Percentiles rank a stretch among this genome's conserved stretches.
Conservation (phyloP, 2,888 invertebrate genomes). For the Melieria picta region DNA sequence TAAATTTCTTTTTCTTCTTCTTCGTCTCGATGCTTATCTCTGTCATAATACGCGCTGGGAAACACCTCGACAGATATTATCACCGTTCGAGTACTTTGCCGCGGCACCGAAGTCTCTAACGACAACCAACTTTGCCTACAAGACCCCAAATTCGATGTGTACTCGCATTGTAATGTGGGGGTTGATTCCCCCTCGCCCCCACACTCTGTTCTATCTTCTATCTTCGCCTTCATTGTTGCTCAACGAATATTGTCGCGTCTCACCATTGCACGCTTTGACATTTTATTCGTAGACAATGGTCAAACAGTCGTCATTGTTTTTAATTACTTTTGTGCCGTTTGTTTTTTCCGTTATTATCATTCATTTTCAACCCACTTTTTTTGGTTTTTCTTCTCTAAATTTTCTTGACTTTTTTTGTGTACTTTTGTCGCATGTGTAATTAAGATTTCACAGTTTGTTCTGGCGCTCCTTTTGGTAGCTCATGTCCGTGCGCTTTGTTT, state of each 20-base stretch:
- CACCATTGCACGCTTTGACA: too few relatives aligned
- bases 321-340: constrained; percentile 28
- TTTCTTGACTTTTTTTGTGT: neutral
- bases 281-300: constrained; percentile 22
- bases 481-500: neutral
- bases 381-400: neutral
- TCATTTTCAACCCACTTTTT: neutral
- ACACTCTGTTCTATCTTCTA: neutral
- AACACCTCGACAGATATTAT: constrained; percentile 56
- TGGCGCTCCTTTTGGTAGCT: neutral
- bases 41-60: constrained; percentile 59
- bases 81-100: constrained; percentile 20
- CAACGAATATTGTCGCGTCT: constrained; percentile 7
- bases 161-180: neutral
- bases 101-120: neutral
- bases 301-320: constrained; percentile 26
- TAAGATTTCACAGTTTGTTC: constrained; percentile 36
- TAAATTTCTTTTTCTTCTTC: too few relatives aligned
- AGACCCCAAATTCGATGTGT: neutral
- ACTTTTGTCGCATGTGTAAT: constrained; percentile 30
- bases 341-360: neutral
- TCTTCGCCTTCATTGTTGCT: neutral
- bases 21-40: constrained; percentile 51
- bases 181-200: neutral
- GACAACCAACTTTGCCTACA: neutral